Percentiles rank a stretch among this genome's conserved stretches.
Conservation (phyloP, 2,888 invertebrate genomes). For the Plebejus argus region DNA sequence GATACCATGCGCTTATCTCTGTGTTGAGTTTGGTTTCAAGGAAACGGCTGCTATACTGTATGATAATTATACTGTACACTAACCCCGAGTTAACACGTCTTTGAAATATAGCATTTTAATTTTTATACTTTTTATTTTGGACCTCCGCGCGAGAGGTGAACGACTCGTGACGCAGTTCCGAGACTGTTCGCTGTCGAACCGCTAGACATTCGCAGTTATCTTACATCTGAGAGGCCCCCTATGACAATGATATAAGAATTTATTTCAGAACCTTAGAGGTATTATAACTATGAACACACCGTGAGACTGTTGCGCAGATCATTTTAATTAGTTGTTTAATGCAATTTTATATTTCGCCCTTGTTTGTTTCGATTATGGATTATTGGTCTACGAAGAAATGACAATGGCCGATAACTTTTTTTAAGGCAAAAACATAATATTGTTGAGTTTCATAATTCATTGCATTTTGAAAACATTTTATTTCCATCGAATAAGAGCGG, state of each 20-base stretch:
- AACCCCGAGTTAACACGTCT: neutral
- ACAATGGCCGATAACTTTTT: neutral
- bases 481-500: too few species aligned
- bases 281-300: neutral
- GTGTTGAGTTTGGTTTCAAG: neutral
- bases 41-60: neutral
- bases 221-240: neutral
- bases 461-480: too few species aligned
- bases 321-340: neutral
- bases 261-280: neutral
- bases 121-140: neutral
- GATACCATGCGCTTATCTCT: too few species aligned
- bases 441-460: too few species aligned
- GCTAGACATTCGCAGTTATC: neutral
- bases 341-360: neutral
- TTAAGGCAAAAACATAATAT: too few species aligned
- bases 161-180: neutral
- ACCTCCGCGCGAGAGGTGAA: neutral
- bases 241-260: neutral
- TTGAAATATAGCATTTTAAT: neutral
- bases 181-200: neutral
- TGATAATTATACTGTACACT: neutral
- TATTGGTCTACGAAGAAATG: neutral
- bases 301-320: too few species aligned
- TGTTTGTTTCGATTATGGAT: neutral